Base-by-base conservation (phyloP, 2,113 vertebrate species). In the Panurus biarmicus region DNA sequence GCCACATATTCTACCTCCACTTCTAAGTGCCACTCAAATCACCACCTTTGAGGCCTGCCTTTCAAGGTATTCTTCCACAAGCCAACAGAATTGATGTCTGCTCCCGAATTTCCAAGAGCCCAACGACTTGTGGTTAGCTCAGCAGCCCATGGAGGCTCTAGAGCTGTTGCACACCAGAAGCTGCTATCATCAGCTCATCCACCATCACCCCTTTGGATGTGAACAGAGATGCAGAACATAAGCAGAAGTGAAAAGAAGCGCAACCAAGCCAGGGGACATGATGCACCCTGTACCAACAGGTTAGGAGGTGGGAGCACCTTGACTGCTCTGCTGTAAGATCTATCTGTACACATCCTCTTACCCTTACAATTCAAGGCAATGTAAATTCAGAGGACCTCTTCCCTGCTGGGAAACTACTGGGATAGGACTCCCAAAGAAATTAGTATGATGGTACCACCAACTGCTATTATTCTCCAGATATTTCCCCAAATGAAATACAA, bases 91-190 rank as follows among this genome's bases (percentile, higher is more conserved):
- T 44, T 1, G 0, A 24, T 11, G 29, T 29, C 31, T 33, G 42
- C 64, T 85, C 91, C 92, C 72, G 86, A 70, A 85, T 44, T 94
- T 93, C 85, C 75, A 80, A 54, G 78, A 91, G 31, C 54, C 64
- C 58, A 47, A 73, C 70, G 78, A 26, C 42, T 60, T 67, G 71
- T 79, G 74, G 74, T 85, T 83, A 84, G 51, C 35, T 86, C 47
- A 90, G 64, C 72, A 86, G 53, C 42, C 80, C 72, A 61, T 9
- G 72, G 64, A 58, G 53, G 38, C 69, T 85, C 51, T 2, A 1
- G 44, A 65, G 35, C 70, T 58, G 76, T 61, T 1, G 35, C 51
- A 62, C 69, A 74, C 42, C 88, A 88, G 83, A 47, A 58, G 51
- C 79, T 94, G 54, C 71, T 70, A 28, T 56, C 75, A 89, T 66